Conservation (phyloP, 2,888 invertebrate genomes). For the Alloscopus bannaensis region DNA sequence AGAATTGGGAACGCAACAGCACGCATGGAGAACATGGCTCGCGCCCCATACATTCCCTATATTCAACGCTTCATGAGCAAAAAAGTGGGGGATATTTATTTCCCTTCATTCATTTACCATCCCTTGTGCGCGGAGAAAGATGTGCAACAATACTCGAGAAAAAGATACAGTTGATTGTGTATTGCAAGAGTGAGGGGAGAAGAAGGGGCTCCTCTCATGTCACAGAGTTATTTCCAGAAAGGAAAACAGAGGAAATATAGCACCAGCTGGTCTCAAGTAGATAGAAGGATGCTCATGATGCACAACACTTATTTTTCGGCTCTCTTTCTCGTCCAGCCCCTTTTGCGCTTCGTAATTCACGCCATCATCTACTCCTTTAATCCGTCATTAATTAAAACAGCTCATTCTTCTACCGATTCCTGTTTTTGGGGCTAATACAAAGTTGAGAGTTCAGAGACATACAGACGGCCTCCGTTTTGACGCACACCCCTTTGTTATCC, state of each 20-base stretch:
- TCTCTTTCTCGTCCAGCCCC: conserved; percentile 43
- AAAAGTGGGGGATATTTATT: conserved; percentile 53
- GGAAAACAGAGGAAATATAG: neutral
- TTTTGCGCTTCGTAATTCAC: conserved; percentile 63
- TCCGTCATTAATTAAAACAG: conserved; percentile 72
- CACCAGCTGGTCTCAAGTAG: conserved; percentile 57
- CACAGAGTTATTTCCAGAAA: neutral
- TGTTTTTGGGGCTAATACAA: no score
- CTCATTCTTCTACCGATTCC: conserved; percentile 34
- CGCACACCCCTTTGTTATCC: no score
- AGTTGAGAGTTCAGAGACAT: no score
- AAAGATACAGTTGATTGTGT: no score
- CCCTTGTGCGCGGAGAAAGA: neutral
- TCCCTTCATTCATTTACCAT: conserved; percentile 24
- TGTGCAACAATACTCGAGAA: neutral
- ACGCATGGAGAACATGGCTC: conserved; percentile 30
- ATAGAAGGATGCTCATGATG: conserved; percentile 46
- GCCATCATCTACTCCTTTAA: conserved; percentile 69
- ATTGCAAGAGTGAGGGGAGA: no score
- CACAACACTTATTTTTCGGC: no score
- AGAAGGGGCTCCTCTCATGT: no score
- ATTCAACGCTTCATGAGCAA: conserved; percentile 24
- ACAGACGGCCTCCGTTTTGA: no score
- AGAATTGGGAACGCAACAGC: neutral
- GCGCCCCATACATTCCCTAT: conserved; percentile 53